These are phyloP conservation scores for Drosophila bifasciata DNA, from an alignment of 1,140 invertebrate genomes.

Conservation along the genomic window DNA sequence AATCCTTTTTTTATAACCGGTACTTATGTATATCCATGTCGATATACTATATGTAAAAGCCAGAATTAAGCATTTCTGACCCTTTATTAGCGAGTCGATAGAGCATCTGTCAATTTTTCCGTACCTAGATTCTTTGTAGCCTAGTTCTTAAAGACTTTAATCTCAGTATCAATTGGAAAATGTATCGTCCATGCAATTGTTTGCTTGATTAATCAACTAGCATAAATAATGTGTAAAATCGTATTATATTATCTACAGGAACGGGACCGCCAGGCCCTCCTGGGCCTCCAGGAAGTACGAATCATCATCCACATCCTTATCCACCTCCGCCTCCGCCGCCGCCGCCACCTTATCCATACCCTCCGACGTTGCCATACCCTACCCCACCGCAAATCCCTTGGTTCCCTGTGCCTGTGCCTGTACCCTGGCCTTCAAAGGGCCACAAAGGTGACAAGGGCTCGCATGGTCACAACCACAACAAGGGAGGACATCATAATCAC, in stretches of 20 bases:
- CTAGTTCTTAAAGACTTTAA: neutral
- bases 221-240: neutral
- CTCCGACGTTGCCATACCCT: conserved; percentile 8
- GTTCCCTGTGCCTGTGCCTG: conserved; percentile 36
- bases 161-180: neutral
- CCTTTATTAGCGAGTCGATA: no score
- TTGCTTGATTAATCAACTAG: neutral
- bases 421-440: conserved; percentile 46
- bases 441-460: conserved; percentile 39
- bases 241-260: neutral
- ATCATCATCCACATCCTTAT: conserved; percentile 3
- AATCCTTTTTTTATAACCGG: no score
- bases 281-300: conserved; percentile 28
- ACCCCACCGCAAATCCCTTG: conserved; percentile 20
- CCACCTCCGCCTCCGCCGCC: conserved; percentile 4
- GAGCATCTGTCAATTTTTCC: no score
- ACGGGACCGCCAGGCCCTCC: conserved; percentile 34
- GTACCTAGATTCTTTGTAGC: no score
- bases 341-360: conserved; percentile 11
- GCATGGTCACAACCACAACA: conserved; percentile 21
- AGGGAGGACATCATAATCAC: conserved; percentile 39
- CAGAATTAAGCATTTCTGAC: no score
- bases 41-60: no score
- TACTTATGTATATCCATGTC: no score
- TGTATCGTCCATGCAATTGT: no score